phyloP scores from a whole-genome alignment of 2,888 invertebrate genomes.

The Crepidodera aurea region DNA sequence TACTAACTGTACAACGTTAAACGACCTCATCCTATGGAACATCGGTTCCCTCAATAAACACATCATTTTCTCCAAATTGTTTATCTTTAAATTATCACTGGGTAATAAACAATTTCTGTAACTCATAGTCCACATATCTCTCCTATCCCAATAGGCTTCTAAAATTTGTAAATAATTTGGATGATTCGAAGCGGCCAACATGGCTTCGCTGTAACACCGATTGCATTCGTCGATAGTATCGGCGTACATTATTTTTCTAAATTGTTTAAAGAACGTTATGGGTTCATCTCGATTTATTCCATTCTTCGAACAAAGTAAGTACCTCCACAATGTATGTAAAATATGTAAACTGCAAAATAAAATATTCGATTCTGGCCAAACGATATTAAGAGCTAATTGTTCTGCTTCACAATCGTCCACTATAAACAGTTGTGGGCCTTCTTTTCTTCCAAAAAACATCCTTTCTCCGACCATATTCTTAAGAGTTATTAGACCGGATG shows the following conservation, averaged over 20 bases:
- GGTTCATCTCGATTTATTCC: conserved; percentile 12
- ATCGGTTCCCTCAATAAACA: conserved; percentile 12
- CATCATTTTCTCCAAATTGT: neutral
- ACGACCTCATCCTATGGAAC: conserved; percentile 19
- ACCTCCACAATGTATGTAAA: conserved; percentile 17
- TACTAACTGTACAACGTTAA: conserved; percentile 20
- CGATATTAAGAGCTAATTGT: conserved; percentile 10
- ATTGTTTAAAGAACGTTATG: conserved; percentile 14
- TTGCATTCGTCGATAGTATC: conserved; percentile 7
- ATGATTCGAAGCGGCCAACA: conserved; percentile 3
- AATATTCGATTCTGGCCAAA: conserved; percentile 17
- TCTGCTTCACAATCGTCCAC: conserved; percentile 23
- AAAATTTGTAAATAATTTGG: conserved; percentile 16
- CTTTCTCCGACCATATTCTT: conserved; percentile 1
- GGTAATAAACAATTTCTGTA: conserved; percentile 1
- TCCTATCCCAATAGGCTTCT: conserved; percentile 18
- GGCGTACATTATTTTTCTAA: conserved; percentile 17
- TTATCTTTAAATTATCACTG: conserved; percentile 4
- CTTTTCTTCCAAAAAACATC: conserved; percentile 12
- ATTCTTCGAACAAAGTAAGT: conserved; percentile 20
- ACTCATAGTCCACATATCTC: conserved; percentile 17
- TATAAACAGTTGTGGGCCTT: conserved; percentile 19
- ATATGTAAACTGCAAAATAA: conserved; percentile 20
- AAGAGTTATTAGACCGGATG: conserved; percentile 8
- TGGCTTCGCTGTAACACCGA: conserved; percentile 5